Evolutionary conservation across 2,797 vertebrate genomes (phyloP).

Genomic region (Enteromius radiatus): DNA sequence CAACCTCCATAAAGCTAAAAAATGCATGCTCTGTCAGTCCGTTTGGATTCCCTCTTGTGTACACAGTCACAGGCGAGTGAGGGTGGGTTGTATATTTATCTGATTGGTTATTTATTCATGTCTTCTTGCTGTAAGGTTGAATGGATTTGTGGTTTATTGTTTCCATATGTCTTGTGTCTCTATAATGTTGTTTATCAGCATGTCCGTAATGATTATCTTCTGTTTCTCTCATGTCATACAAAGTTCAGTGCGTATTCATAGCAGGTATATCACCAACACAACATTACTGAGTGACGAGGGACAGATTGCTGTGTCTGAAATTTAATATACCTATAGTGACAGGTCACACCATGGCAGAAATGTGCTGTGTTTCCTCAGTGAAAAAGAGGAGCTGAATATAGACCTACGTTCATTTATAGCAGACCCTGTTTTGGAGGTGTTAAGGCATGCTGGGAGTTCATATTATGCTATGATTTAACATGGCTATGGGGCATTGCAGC

Average conservation of each 20-base stretch:
- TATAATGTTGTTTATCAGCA: conserved; percentile 12
- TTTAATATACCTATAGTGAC: conserved; percentile 38
- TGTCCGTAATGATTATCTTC: conserved; percentile 11
- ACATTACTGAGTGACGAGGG: conserved; percentile 2
- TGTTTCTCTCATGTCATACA: conserved; percentile 29
- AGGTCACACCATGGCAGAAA: conserved; percentile 33
- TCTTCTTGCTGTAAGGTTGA: background rate
- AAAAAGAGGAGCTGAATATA: conserved; percentile 29
- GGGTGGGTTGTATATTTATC: background rate
- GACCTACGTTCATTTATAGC: conserved; percentile 43
- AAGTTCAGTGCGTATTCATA: conserved; percentile 34
- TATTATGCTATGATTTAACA: conserved; percentile 27
- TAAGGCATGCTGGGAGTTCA: conserved; percentile 29
- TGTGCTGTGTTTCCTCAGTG: conserved; percentile 28
- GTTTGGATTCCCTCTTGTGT: conserved; percentile 3
- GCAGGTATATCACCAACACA: background rate
- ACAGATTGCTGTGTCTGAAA: conserved; percentile 34
- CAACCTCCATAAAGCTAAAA: conserved; percentile 28
- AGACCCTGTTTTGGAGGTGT: conserved; percentile 28
- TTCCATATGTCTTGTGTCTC: background rate
- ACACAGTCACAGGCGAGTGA: background rate
- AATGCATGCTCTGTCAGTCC: background rate
- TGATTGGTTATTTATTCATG: conserved; percentile 12
- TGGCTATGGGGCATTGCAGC: conserved; percentile 21
- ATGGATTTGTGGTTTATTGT: conserved; percentile 2